Evolutionary conservation across 2,797 vertebrate species (phyloP), one percentile per base, ranked within the genome.

Genomic region (Novumbra hubbsi): DNA sequence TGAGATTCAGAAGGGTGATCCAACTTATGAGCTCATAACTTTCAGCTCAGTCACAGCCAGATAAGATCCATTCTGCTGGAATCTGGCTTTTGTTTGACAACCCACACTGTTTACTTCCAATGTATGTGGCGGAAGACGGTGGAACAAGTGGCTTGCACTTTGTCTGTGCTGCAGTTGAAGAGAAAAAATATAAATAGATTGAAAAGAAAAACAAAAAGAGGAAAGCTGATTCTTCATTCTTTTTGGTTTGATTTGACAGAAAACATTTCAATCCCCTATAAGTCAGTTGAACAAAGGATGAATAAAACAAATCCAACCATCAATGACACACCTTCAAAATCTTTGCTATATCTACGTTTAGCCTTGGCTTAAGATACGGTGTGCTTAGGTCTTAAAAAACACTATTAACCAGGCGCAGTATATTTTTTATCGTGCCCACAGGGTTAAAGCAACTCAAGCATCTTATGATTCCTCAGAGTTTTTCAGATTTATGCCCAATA

Each of bases 1-100:
- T 83, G 76, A 79, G 14, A 24, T 69, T 68, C 38, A 45, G 6
- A 71, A 69, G 63, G 83, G 87, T 85, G 78, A 87, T 86, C 85
- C 79, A 82, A 75, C 76, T 74, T 50, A 75, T 67, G 64, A 80
- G 74, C 84, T 81, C 71, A 68, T 48, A 11, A 79, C 72, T 70
- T 76, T 85, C 81, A 82, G 83, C 80, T 72, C n/a, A 27, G 6
- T 62, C n/a, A n/a, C 81, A 71, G 77, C 52, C 50, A 52, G 63
- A 83, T 81, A 71, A 84, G 74, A 83, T 17, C 1, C 41, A 68
- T 77, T 69, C 62, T 2, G 64, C 77, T 84, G 63, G 62, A 17
- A 38, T 62, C 76, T 68, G 70, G 65, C 55, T 27, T 69, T 75
- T 69, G 74, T 67, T 32, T 63, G 38, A 50, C 77, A 73, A 79